Evolutionary conservation across 2,797 vertebrate species (phyloP), one percentile per base, ranked within the genome.

Genomic region (Oophaga sylvatica): DNA sequence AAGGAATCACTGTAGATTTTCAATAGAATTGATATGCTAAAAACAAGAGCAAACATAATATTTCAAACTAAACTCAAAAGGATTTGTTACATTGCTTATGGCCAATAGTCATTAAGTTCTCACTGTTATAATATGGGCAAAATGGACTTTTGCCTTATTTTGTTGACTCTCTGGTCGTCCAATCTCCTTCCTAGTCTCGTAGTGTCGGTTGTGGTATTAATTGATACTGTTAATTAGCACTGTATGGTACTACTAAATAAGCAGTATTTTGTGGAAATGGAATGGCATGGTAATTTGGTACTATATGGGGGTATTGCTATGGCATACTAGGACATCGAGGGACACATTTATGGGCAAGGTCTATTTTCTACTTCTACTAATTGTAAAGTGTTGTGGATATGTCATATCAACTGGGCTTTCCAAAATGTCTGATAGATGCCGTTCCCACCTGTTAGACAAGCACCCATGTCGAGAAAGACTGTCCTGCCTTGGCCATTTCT

Each of bases 41-140:
- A 57, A 79, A 79, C 26, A 26, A 78, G 17, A 79, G 56, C 76
- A 35, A 59, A 79, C 60, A 57, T 59, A 57, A 31, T 22, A 79
- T 59, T 79, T 79, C 8, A 29, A 56, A 31, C 17, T 79, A 57
- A 20, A 45, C 35, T 20, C 35, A 45, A 45, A 48, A 76, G 48
- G 3, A 80, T 62, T 57, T 22, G 78, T 29, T 22, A 56, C 48
- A 26, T 45, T 5, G 8, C 48, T 77, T 41, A 76, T n/a, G 4
- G 13, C 22, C 45, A 53, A 48, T n/a, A 73, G 9, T 2, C 70
- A n/a, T 19, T 4, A 17, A 45, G 41, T 76, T 53, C 71, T 75
- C 71, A 3, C 12, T 5, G n/a, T n/a, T n/a, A 76, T n/a, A 20
- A 48, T 53, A 48, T n/a, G 17, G 10, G 16, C 35, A 35, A 73